phyloP scores from a whole-genome alignment of 1,140 invertebrate species.

The Venturia canescens region DNA sequence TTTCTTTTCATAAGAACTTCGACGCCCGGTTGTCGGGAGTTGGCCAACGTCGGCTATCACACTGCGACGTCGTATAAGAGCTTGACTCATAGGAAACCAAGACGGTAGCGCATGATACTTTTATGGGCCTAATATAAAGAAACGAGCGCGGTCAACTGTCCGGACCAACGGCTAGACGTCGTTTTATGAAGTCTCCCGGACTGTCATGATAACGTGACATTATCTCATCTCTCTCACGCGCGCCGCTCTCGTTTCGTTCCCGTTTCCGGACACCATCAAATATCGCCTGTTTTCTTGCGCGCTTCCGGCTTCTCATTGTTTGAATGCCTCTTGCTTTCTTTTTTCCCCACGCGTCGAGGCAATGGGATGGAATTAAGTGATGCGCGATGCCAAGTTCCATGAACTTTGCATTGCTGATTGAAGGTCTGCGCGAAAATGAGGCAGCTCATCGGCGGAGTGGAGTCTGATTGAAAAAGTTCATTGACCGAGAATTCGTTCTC shows the following conservation, averaged over 20 bases:
- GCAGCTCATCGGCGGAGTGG: too few species aligned
- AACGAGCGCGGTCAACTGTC: conserved; percentile 64
- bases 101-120: conserved; percentile 47
- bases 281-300: conserved; percentile 28
- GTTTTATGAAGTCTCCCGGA: conserved; percentile 65
- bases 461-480: too few species aligned
- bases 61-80: conserved; percentile 59
- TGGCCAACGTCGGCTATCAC: conserved; percentile 55
- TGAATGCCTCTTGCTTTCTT: background rate
- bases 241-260: conserved; percentile 1
- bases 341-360: background rate
- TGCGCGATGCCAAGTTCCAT: background rate
- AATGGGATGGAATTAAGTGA: background rate
- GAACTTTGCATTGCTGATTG: too few species aligned
- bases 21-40: conserved; percentile 29
- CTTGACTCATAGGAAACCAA: conserved; percentile 41
- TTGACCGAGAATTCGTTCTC: too few species aligned
- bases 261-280: conserved; percentile 28
- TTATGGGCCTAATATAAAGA: conserved; percentile 68
- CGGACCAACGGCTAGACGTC: conserved; percentile 63
- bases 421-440: too few species aligned
- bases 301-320: background rate
- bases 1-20: conserved; percentile 26
- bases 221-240: conserved; percentile 52
- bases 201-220: conserved; percentile 58